phyloP scores from a whole-genome alignment of 2,888 invertebrate genomes.

The Megastigmus dorsalis region DNA sequence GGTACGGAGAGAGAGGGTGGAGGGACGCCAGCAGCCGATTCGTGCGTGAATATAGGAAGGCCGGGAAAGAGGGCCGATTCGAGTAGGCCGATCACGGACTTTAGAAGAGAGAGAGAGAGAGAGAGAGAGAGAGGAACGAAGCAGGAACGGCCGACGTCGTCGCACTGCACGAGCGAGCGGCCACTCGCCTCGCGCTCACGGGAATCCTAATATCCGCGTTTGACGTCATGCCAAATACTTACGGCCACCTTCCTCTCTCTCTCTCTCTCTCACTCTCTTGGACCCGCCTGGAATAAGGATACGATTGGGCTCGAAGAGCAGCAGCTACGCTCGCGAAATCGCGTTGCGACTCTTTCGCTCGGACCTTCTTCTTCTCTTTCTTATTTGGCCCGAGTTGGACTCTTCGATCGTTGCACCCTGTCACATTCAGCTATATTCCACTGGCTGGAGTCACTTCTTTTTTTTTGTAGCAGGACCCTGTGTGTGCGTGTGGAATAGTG shows the following conservation, averaged over 20 bases:
- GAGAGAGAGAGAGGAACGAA: slow-evolving; percentile 52
- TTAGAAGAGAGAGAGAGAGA: too few relatives aligned
- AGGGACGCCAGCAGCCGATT: slow-evolving; percentile 24
- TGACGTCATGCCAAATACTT: slow-evolving; percentile 74
- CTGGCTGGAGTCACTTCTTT: not conserved
- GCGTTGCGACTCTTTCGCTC: not conserved
- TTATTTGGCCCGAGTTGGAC: slow-evolving; percentile 1
- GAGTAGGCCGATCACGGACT: slow-evolving; percentile 72
- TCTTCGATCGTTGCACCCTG: slow-evolving; percentile 21
- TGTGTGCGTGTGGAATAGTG: not conserved
- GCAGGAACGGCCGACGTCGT: too few relatives aligned
- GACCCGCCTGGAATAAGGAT: slow-evolving; percentile 69
- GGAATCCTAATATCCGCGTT: slow-evolving; percentile 73
- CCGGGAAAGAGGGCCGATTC: not conserved
- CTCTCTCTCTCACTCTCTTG: slow-evolving; percentile 13
- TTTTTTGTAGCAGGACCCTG: not conserved
- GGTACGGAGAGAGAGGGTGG: not conserved
- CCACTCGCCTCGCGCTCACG: slow-evolving; percentile 56
- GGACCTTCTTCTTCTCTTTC: not conserved
- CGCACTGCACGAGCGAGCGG: slow-evolving; percentile 65
- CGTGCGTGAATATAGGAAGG: slow-evolving; percentile 50
- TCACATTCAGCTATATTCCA: slow-evolving; percentile 30
- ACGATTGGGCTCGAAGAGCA: too few relatives aligned
- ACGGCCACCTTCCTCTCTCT: too few relatives aligned
- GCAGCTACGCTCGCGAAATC: slow-evolving; percentile 1